These are phyloP conservation scores for Agrypnus murinus DNA, from an alignment of 2,888 invertebrate genomes.

Conservation along the genomic window DNA sequence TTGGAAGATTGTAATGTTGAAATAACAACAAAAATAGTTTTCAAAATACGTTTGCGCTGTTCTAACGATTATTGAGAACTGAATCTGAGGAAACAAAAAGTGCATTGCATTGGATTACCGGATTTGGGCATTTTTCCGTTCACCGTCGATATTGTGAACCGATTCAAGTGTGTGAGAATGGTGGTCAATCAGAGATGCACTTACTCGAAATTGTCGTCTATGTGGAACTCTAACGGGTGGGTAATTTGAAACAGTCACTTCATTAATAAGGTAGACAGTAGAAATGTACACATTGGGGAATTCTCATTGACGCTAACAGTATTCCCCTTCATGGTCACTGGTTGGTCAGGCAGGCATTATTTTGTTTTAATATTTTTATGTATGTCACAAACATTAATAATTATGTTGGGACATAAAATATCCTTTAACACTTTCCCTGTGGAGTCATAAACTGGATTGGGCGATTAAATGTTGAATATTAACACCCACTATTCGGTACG, in stretches of 20 bases:
- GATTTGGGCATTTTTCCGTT: constrained; percentile 28
- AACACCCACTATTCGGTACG: too few relatives aligned
- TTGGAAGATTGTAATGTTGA: constrained; percentile 43
- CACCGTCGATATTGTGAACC: constrained; percentile 53
- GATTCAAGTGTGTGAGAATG: constrained; percentile 67
- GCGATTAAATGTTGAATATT: too few relatives aligned
- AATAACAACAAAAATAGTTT: constrained; percentile 28
- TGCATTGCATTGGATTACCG: constrained; percentile 2
- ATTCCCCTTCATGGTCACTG: background rate
- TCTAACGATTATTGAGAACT: constrained; percentile 24
- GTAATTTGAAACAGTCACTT: constrained; percentile 14
- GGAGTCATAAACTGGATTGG: too few relatives aligned
- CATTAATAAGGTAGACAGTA: too few relatives aligned
- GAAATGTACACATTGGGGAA: too few relatives aligned
- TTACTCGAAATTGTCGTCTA: constrained; percentile 60
- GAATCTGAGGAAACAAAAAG: background rate
- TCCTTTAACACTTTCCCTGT: too few relatives aligned
- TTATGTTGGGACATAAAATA: too few relatives aligned
- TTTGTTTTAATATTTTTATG: background rate
- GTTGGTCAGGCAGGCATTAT: too few relatives aligned
- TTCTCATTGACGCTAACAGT: too few relatives aligned
- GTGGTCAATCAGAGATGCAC: constrained; percentile 67
- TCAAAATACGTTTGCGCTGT: constrained; percentile 33
- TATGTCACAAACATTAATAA: background rate
- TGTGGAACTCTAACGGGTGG: constrained; percentile 68